Percentiles rank a stretch among this genome's conserved stretches.
These are phyloP conservation scores for Meriones psammophilus DNA, from an alignment of 2,797 vertebrate genomes.

Conservation along the genomic window DNA sequence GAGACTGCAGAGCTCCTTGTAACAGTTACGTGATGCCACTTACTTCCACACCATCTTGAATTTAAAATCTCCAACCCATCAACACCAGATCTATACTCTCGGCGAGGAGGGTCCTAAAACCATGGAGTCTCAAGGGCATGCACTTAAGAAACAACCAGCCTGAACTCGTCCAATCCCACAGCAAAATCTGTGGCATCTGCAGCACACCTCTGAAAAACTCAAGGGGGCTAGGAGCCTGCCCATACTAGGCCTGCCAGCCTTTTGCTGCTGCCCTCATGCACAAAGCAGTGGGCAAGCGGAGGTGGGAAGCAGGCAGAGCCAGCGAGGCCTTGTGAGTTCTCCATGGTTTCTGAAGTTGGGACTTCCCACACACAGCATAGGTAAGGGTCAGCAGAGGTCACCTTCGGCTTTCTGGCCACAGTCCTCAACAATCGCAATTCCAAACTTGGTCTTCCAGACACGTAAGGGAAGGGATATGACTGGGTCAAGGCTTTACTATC, in stretches of 20 bases:
- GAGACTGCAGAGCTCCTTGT: fast-evolving
- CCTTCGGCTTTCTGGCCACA: not conserved
- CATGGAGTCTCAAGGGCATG: fast-evolving
- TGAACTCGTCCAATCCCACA: not conserved
- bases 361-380: not conserved
- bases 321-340: not conserved
- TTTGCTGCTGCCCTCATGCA: not conserved
- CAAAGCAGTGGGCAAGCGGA: not conserved
- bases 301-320: not conserved
- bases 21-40: too few species aligned
- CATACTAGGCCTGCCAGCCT: not conserved
- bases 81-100: not conserved
- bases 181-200: too few species aligned
- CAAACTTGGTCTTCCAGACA: not conserved
- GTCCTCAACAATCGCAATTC: too few species aligned
- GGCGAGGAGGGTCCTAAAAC: not conserved
- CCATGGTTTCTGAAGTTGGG: not conserved
- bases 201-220: not conserved
- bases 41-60: not conserved
- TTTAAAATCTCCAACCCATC: not conserved
- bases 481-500: fast-evolving
- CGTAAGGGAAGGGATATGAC: fast-evolving
- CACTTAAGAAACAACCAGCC: fast-evolving
- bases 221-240: too few species aligned
- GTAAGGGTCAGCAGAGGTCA: too few species aligned